Evolutionary conservation across 2,888 invertebrate species (phyloP).

Genomic region (Formica aserva): DNA sequence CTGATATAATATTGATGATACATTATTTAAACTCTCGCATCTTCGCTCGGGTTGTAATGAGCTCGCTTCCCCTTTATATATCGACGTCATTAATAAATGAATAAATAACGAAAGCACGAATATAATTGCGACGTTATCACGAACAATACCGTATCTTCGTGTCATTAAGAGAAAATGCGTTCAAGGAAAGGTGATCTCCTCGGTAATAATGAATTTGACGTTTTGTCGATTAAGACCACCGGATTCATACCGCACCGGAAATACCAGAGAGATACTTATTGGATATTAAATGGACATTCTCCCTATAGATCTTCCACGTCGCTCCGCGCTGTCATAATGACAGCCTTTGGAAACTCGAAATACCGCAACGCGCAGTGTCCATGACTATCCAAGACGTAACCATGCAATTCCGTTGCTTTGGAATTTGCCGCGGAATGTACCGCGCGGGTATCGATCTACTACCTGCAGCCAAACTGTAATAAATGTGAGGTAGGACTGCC

Average conservation of each 20-base stretch:
- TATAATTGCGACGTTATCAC: constrained; percentile 47
- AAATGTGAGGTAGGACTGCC: constrained; percentile 72
- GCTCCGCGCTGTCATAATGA: constrained; percentile 43
- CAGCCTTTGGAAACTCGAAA: constrained; percentile 50
- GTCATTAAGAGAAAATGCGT: constrained; percentile 15
- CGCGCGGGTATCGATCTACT: constrained; percentile 74
- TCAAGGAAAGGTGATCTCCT: not conserved
- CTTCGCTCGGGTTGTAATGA: not conserved
- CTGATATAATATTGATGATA: constrained; percentile 11
- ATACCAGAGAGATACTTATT: constrained; percentile 32
- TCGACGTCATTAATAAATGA: constrained; percentile 28
- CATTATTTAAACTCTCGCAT: constrained; percentile 13
- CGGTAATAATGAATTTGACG: constrained; percentile 20
- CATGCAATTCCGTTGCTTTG: constrained; percentile 66
- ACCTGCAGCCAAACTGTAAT: constrained; percentile 76
- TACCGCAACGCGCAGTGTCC: constrained; percentile 50
- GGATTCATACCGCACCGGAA: not conserved
- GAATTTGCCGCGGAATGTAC: constrained; percentile 75
- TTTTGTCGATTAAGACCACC: not conserved
- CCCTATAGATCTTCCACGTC: constrained; percentile 41
- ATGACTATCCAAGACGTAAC: constrained; percentile 55
- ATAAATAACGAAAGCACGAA: constrained; percentile 11
- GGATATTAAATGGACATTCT: constrained; percentile 56
- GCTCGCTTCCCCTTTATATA: not conserved
- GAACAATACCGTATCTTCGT: not conserved